Percentiles rank a stretch among this genome's conserved stretches.
Evolutionary conservation across 2,888 invertebrate genomes (phyloP).

Genomic region (Cryptocephalus moraei): DNA sequence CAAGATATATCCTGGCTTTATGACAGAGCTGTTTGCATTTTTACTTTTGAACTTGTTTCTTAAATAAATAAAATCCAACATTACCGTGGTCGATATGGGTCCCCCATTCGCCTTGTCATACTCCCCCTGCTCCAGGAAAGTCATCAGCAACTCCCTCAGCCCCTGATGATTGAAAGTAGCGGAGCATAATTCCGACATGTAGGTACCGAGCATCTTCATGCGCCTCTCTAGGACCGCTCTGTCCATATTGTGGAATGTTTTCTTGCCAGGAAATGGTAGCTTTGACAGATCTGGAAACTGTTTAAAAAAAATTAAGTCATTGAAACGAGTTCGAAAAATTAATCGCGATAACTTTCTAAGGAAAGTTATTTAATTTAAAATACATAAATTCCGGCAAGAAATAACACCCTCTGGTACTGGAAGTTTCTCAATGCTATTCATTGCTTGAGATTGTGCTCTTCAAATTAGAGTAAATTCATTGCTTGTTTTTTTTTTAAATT

Average conservation of each 20-base stretch:
- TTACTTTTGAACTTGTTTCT: no score
- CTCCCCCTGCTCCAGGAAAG: slow-evolving; percentile 60
- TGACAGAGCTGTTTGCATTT: no score
- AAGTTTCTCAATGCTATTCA: no score
- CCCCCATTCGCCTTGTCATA: slow-evolving; percentile 57
- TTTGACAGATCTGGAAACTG: slow-evolving; percentile 71
- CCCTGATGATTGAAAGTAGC: slow-evolving; percentile 50
- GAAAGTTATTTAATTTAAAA: neutral
- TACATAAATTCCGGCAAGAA: no score
- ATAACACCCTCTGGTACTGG: no score
- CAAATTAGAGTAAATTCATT: no score
- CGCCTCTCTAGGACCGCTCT: slow-evolving; percentile 73
- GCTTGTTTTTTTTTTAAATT: no score
- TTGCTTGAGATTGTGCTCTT: no score
- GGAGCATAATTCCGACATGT: slow-evolving; percentile 61
- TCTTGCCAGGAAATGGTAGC: slow-evolving; percentile 82
- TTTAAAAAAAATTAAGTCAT: neutral
- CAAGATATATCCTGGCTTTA: no score
- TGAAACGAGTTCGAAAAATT: neutral
- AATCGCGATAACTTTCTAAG: no score
- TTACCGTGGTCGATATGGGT: slow-evolving; percentile 48
- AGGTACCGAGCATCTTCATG: slow-evolving; percentile 70
- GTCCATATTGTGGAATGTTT: slow-evolving; percentile 89
- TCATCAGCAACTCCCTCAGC: slow-evolving; percentile 49
- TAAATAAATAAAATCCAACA: no score